Evolutionary conservation across 2,888 invertebrate species (phyloP).

Genomic region (Abrostola triplasia): DNA sequence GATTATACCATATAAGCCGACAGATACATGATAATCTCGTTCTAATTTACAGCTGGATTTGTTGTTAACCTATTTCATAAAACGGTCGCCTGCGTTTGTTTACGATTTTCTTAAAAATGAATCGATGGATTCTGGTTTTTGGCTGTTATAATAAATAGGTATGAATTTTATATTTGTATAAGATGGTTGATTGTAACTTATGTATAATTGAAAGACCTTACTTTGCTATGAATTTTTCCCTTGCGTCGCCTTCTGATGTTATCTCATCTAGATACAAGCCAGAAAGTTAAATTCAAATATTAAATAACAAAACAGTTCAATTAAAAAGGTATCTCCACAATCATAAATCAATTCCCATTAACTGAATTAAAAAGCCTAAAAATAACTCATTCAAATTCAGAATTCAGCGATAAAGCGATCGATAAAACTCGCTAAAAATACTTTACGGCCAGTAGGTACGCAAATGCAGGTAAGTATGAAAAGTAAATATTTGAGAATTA

Average conservation of each 20-base stretch:
- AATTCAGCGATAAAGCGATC: conserved; percentile 46
- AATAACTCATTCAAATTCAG: conserved; percentile 39
- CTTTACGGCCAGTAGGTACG: conserved; percentile 50
- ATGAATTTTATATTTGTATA: too few species aligned
- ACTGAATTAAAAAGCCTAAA: conserved; percentile 20
- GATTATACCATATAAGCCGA: conserved; percentile 43
- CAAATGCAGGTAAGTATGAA: conserved; percentile 63
- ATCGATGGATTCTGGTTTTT: too few species aligned
- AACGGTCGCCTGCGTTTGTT: not conserved
- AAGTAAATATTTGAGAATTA: conserved; percentile 78
- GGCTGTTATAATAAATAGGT: too few species aligned
- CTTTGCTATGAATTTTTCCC: too few species aligned
- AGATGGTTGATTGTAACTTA: too few species aligned
- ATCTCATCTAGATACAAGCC: too few species aligned
- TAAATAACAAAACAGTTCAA: not conserved
- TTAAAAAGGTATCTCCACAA: not conserved
- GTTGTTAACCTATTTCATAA: not conserved
- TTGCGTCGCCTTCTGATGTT: too few species aligned
- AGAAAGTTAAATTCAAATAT: not conserved
- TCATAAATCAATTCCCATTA: conserved; percentile 4
- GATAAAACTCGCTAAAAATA: conserved; percentile 48
- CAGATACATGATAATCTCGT: conserved; percentile 43
- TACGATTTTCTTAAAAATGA: not conserved
- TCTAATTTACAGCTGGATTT: conserved; percentile 10
- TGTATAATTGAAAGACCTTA: too few species aligned